These are phyloP conservation scores for Gadopsis bispinosus DNA, from an alignment of 2,797 vertebrate species.

Conservation along the genomic window DNA sequence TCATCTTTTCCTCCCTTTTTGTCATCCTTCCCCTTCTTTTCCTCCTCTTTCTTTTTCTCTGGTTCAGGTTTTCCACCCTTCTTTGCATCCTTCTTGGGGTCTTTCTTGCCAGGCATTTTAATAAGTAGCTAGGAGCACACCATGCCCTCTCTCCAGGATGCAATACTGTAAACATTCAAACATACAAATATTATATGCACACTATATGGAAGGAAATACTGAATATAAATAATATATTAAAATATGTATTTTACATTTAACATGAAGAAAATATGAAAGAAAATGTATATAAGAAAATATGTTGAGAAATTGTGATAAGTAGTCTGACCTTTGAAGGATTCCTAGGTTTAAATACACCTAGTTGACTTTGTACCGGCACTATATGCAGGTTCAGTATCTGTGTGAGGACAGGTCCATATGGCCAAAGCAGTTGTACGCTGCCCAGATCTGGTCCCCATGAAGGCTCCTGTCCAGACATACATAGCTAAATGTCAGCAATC, in stretches of 20 bases:
- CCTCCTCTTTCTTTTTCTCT: constrained; percentile 80
- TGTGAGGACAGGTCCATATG: constrained; percentile 67
- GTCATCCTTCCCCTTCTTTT: constrained; percentile 78
- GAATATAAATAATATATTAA: not conserved
- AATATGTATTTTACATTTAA: not conserved
- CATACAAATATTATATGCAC: constrained; percentile 37
- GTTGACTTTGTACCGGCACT: constrained; percentile 43
- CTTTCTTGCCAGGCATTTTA: constrained; percentile 85
- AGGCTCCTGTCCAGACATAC: constrained; percentile 64
- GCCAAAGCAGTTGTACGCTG: constrained; percentile 62
- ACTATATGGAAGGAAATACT: not conserved
- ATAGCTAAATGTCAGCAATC: constrained; percentile 6
- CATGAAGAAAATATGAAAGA: not conserved
- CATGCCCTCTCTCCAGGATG: constrained; percentile 69
- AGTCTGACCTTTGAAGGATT: constrained; percentile 67
- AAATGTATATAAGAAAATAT: not conserved
- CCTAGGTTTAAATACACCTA: constrained; percentile 56
- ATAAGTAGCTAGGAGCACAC: constrained; percentile 72
- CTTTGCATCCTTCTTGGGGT: constrained; percentile 82
- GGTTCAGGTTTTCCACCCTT: constrained; percentile 80
- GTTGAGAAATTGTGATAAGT: constrained; percentile 26
- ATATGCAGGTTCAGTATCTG: constrained; percentile 51
- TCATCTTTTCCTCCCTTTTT: constrained; percentile 78
- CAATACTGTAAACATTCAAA: constrained; percentile 60
- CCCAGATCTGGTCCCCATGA: constrained; percentile 74